phyloP scores from a whole-genome alignment of 2,888 invertebrate genomes.

The Polydrusus tereticollis region DNA sequence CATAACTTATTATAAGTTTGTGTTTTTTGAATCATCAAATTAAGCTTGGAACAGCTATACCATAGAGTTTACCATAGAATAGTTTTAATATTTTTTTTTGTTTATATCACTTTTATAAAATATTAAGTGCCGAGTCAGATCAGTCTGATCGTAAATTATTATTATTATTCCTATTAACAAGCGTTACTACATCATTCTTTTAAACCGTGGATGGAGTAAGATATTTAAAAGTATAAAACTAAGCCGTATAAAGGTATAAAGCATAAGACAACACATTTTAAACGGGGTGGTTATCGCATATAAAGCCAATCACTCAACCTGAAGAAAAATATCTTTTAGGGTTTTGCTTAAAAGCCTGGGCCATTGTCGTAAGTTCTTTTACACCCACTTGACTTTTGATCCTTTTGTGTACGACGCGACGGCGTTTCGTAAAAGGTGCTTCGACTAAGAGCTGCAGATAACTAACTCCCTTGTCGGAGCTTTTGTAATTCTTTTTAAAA shows the following conservation, averaged over 20 bases:
- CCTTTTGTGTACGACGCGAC: slow-evolving; percentile 20
- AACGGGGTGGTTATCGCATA: neutral
- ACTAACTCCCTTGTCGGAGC: slow-evolving; percentile 18
- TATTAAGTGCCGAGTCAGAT: no score
- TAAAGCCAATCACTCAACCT: slow-evolving; percentile 11
- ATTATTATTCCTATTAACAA: no score
- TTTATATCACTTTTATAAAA: no score
- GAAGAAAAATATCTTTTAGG: slow-evolving; percentile 4
- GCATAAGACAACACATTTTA: neutral
- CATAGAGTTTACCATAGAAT: no score
- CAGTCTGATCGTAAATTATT: no score
- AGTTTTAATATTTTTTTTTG: no score
- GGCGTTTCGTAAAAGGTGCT: slow-evolving; percentile 28
- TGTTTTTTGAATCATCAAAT: no score
- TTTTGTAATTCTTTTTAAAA: slow-evolving; percentile 5
- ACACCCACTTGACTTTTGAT: slow-evolving; percentile 31
- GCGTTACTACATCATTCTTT: no score
- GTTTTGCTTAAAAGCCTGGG: slow-evolving; percentile 12
- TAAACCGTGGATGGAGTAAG: no score
- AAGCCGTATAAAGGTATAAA: neutral
- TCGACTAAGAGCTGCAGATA: slow-evolving; percentile 30
- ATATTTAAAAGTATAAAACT: no score
- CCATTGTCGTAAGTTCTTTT: slow-evolving; percentile 31
- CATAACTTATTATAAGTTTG: no score
- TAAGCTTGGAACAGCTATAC: no score